Percentiles rank a stretch among this genome's conserved stretches.
phyloP scores from a whole-genome alignment of 2,888 invertebrate species.

The Apamea monoglypha region DNA sequence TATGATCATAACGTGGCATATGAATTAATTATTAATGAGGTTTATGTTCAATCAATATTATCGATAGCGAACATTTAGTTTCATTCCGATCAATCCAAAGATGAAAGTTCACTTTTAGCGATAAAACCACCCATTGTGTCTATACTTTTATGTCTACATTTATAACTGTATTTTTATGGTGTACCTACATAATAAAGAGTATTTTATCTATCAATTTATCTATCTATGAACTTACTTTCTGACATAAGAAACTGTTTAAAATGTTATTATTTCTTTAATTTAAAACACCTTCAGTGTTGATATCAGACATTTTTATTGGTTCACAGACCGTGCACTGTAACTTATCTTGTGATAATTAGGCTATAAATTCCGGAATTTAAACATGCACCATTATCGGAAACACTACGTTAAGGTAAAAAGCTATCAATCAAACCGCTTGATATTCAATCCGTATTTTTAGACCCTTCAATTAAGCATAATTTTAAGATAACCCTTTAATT shows the following conservation, averaged over 20 bases:
- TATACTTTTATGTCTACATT: background rate
- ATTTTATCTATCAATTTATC: background rate
- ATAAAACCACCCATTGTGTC: background rate
- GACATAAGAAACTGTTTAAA: background rate
- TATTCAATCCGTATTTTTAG: slow-evolving; percentile 88
- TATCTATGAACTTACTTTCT: background rate
- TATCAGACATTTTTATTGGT: slow-evolving; percentile 65
- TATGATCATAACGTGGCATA: slow-evolving; percentile 9
- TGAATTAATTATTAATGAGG: background rate
- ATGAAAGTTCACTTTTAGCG: background rate
- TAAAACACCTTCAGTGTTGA: slow-evolving; percentile 33
- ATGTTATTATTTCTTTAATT: slow-evolving; percentile 32
- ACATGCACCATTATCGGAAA: slow-evolving; percentile 77
- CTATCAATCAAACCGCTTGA: slow-evolving; percentile 87
- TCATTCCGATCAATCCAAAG: background rate
- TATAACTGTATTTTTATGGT: background rate
- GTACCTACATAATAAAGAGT: background rate
- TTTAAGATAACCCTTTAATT: slow-evolving; percentile 89
- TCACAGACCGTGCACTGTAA: slow-evolving; percentile 54
- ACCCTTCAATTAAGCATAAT: slow-evolving; percentile 89
- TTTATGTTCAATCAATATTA: background rate
- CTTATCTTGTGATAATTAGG: slow-evolving; percentile 74
- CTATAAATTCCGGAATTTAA: slow-evolving; percentile 77
- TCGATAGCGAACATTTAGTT: background rate
- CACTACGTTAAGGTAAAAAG: slow-evolving; percentile 75